Conservation (phyloP, 2,797 vertebrate species). For the Halcyon smyrnensis region DNA sequence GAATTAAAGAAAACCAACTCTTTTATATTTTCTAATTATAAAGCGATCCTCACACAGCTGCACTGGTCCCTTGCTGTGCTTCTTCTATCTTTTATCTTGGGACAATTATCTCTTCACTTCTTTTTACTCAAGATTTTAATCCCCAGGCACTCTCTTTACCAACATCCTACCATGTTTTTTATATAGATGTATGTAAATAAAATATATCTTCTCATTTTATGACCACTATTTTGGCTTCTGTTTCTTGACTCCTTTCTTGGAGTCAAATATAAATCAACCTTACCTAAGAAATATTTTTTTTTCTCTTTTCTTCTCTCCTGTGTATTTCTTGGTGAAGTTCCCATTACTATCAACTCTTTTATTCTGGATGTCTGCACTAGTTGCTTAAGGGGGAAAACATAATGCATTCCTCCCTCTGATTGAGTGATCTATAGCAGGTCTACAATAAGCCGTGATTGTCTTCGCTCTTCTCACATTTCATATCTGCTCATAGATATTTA, state of each 20-base stretch:
- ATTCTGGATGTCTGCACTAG: background rate
- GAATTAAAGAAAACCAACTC: too few relatives aligned
- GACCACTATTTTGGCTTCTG: background rate
- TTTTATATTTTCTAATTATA: background rate
- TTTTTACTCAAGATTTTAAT: background rate
- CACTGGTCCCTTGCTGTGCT: background rate
- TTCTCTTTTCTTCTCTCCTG: rapidly evolving
- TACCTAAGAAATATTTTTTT: background rate
- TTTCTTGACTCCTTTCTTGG: background rate
- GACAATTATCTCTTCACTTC: background rate
- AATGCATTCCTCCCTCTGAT: background rate
- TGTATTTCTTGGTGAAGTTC: background rate
- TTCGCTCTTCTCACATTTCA: background rate
- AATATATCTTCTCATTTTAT: background rate
- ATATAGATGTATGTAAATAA: background rate
- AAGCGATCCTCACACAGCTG: background rate
- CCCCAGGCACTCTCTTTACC: background rate
- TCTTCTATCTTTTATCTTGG: background rate
- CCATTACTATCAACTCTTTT: background rate
- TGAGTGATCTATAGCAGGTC: background rate
- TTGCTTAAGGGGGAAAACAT: background rate
- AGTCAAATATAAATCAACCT: background rate
- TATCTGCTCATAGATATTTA: background rate
- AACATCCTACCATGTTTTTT: background rate
- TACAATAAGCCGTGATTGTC: background rate